A percentile compares a stretch with the other conserved stretches of the same genome.
Conservation (phyloP, 2,888 invertebrate species). For the Pollenia griseotomentosa region DNA sequence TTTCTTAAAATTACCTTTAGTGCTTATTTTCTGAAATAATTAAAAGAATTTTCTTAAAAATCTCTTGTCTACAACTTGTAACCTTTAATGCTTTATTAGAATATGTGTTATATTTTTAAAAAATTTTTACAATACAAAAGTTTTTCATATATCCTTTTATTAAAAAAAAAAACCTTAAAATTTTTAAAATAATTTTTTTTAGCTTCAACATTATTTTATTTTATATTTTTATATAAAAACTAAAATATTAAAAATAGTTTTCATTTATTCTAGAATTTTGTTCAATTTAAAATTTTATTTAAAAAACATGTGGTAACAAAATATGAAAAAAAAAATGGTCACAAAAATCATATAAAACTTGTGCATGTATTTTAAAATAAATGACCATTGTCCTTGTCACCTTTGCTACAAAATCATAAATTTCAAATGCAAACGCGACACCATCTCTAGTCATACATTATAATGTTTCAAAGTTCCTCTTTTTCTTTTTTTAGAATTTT, state of each 20-base stretch:
- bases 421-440: constrained; percentile 76
- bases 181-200: neutral
- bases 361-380: constrained; percentile 69
- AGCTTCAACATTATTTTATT: neutral
- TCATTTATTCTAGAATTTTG: too few relatives aligned
- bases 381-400: constrained; percentile 75
- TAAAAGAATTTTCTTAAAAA: neutral
- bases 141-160: constrained; percentile 44
- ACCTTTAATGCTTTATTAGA: neutral
- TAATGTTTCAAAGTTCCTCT: constrained; percentile 66
- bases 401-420: constrained; percentile 78
- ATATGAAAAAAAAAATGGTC: neutral
- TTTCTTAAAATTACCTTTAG: too few relatives aligned
- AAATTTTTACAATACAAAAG: constrained; percentile 7
- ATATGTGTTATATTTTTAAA: neutral
- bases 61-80: neutral
- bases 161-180: neutral
- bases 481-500: constrained; percentile 34
- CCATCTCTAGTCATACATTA: constrained; percentile 77
- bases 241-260: too few relatives aligned
- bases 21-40: neutral
- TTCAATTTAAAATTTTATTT: too few relatives aligned
- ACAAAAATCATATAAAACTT: constrained; percentile 43
- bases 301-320: constrained; percentile 30
- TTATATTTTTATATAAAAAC: too few relatives aligned